Base-by-base conservation (phyloP, 2,113 vertebrate species). In the Etheostoma spectabile region DNA sequence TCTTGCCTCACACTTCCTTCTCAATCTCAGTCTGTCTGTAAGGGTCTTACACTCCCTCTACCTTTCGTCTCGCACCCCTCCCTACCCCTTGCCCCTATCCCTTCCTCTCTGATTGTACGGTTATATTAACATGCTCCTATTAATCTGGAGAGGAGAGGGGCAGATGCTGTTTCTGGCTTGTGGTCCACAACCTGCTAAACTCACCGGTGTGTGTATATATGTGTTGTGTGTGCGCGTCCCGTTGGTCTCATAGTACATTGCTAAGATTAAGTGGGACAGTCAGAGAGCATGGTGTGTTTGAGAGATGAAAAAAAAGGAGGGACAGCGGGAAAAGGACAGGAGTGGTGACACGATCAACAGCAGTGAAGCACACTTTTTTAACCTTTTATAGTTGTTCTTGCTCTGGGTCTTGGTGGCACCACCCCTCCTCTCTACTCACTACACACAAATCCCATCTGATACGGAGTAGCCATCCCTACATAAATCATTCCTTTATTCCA, bases 401-500 rank as follows among this genome's bases (percentile, higher is more conserved):
- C 63, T 78, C 64, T 63, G 75, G 84, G 82, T 89, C 86, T 81
- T 76, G 88, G 86, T 93, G 68, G 88, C 85, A 74, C 93, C 93
- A 84, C 88, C 94, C 89, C 94, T 86, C 89, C 89, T 91, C 93
- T 69, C 73, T 92, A 92, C 92, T 94, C 90, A 92, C 90, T 92
- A 89, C 91, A 93, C 94, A 93, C 87, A 94, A 95, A 96, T 95
- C 96, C 96, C 95, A 96, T 96, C 96, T 97, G 96, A 98, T 96
- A 96, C 95, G 93, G 95, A 96, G 96, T 94, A 96, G 96, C 95
- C 95, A 95, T 96, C 96, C 96, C 96, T 95, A 96, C 96, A 98
- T 98, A 97, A 99, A 99, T 99, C 97, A 98, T 96, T 97, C 96
- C 95, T 95, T 96, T 97, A 97, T 97, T 97, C 96, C 95, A 97